phyloP scores from a whole-genome alignment of 2,797 vertebrate genomes.

The Onychomys torridus region DNA sequence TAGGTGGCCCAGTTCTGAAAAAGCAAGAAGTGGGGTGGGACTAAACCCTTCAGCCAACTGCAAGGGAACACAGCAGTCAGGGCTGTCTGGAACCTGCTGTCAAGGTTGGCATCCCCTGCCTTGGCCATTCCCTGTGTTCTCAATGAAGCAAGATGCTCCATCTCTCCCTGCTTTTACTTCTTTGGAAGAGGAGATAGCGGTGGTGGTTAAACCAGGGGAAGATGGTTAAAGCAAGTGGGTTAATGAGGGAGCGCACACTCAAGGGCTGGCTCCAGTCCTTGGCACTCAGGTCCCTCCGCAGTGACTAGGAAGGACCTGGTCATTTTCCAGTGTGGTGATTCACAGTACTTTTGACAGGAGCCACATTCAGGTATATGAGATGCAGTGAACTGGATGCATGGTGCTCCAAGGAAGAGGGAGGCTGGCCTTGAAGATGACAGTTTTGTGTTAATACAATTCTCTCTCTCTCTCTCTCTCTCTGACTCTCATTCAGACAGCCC shows the following conservation, averaged over 20 bases:
- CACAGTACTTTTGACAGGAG: neutral
- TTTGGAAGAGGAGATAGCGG: neutral
- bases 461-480: neutral
- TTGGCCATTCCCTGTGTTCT: neutral
- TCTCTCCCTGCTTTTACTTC: neutral
- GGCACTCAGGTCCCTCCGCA: neutral
- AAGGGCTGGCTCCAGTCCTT: neutral
- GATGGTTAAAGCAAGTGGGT: too few relatives aligned
- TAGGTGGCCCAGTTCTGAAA: neutral
- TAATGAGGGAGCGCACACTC: neutral
- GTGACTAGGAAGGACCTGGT: neutral
- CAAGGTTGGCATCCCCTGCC: neutral
- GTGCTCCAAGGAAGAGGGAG: neutral
- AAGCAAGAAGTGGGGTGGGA: neutral
- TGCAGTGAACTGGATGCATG: neutral
- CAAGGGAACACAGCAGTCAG: neutral
- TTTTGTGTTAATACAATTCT: neutral
- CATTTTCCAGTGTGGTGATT: neutral
- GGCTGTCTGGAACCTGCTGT: neutral
- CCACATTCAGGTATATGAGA: neutral
- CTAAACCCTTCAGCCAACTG: neutral
- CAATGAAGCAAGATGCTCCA: neutral
- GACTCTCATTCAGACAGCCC: neutral
- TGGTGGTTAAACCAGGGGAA: neutral
- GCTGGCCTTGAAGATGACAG: neutral